phyloP scores from a whole-genome alignment of 2,113 vertebrate genomes.

The Mixornis gularis region DNA sequence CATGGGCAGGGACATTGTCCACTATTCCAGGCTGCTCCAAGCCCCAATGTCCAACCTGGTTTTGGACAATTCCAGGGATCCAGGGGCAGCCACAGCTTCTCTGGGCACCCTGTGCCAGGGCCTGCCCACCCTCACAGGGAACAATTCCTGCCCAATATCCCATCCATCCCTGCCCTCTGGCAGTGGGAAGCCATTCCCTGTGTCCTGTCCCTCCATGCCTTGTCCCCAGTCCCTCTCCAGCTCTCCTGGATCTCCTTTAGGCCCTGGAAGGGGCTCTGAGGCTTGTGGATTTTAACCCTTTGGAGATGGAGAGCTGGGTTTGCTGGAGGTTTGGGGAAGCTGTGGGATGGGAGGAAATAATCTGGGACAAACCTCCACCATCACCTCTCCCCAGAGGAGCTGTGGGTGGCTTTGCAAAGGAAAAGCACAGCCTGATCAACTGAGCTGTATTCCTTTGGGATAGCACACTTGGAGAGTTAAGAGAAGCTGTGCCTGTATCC shows the following conservation, averaged over 20 bases:
- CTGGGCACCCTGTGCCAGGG: neutral
- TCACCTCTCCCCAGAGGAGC: neutral
- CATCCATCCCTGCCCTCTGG: neutral
- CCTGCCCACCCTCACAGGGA: fast-evolving
- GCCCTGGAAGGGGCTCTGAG: neutral
- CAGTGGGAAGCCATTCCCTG: neutral
- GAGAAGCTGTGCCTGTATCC: neutral
- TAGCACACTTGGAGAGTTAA: neutral
- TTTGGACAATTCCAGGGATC: neutral
- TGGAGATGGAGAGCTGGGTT: neutral
- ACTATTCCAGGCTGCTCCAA: fast-evolving
- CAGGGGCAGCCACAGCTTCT: neutral
- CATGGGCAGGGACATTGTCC: neutral
- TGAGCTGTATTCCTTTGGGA: neutral
- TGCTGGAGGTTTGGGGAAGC: neutral
- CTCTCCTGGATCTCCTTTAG: neutral
- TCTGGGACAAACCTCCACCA: neutral
- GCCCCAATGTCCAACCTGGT: fast-evolving
- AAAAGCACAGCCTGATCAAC: neutral
- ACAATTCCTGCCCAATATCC: neutral
- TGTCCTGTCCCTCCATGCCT: neutral
- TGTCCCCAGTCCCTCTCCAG: neutral
- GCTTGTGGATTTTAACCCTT: neutral
- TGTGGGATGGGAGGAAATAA: neutral
- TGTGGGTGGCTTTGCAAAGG: neutral